A percentile compares a stretch with the other conserved stretches of the same genome.
Evolutionary conservation across 2,113 vertebrate species (phyloP).

Genomic region (Elgaria multicarinata): DNA sequence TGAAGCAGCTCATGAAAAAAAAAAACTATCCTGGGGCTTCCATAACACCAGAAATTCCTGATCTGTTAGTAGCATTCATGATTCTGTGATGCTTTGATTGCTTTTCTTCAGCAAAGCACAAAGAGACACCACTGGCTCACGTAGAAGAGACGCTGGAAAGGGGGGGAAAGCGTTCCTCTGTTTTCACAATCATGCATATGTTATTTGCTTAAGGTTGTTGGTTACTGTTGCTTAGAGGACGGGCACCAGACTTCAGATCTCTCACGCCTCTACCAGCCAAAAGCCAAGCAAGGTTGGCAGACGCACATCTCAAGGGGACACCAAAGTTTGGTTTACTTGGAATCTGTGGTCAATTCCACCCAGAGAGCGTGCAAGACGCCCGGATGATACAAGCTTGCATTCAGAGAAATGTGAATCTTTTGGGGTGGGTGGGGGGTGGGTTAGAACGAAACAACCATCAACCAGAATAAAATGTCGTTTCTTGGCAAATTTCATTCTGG

Average conservation of each 20-base stretch:
- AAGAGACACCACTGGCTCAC: slow-evolving; percentile 56
- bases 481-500: rapidly evolving
- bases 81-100: background rate
- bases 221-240: slow-evolving; percentile 72
- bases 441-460: background rate
- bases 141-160: slow-evolving; percentile 39
- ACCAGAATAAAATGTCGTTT: rapidly evolving
- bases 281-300: background rate
- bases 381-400: rapidly evolving
- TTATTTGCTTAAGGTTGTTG: slow-evolving; percentile 74
- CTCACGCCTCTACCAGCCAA: slow-evolving; percentile 53
- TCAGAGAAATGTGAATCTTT: background rate
- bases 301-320: background rate
- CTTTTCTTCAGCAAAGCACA: slow-evolving; percentile 57
- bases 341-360: background rate
- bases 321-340: background rate
- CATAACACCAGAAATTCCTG: background rate
- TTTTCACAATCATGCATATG: slow-evolving; percentile 48
- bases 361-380: rapidly evolving
- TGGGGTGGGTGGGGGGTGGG: too few species aligned
- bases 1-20: background rate
- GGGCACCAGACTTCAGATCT: slow-evolving; percentile 37
- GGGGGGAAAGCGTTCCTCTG: slow-evolving; percentile 45
- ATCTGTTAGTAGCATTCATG: background rate
- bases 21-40: rapidly evolving